A percentile compares a stretch with the other conserved stretches of the same genome.
These are phyloP conservation scores for Melanotaenia parkinsoni DNA, from an alignment of 2,797 vertebrate species.

Conservation along the genomic window DNA sequence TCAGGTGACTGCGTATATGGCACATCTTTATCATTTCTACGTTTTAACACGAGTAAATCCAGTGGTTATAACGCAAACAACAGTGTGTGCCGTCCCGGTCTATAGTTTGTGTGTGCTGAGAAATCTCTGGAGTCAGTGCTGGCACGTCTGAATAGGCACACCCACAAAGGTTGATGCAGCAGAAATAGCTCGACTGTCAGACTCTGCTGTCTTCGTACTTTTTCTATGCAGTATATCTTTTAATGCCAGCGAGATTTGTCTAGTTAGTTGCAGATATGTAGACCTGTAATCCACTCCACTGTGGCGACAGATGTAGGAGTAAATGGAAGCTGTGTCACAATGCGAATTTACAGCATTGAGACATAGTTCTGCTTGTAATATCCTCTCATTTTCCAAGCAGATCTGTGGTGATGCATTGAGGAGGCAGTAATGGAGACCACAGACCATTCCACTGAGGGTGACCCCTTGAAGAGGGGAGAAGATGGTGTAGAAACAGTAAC, in stretches of 20 bases:
- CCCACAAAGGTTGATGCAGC: constrained; percentile 61
- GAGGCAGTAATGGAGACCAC: constrained; percentile 80
- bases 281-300: constrained; percentile 5
- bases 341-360: neutral
- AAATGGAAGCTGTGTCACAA: neutral
- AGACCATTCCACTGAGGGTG: constrained; percentile 84
- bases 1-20: neutral
- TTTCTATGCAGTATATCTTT: constrained; percentile 33
- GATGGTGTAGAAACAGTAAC: constrained; percentile 66
- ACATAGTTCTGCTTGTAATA: neutral
- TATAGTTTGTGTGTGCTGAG: constrained; percentile 46
- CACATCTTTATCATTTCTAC: too few species aligned
- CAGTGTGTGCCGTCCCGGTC: constrained; percentile 22
- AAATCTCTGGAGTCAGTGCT: constrained; percentile 67
- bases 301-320: neutral
- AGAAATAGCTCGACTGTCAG: constrained; percentile 60
- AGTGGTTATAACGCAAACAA: neutral
- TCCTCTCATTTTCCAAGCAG: constrained; percentile 17
- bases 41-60: neutral
- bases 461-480: constrained; percentile 87
- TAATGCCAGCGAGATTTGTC: constrained; percentile 25
- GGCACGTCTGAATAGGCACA: constrained; percentile 60
- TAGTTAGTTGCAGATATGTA: constrained; percentile 12
- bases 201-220: constrained; percentile 40
- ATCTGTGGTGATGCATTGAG: constrained; percentile 58